These are phyloP conservation scores for Polietes domitor DNA, from an alignment of 2,888 invertebrate species.

Conservation along the genomic window DNA sequence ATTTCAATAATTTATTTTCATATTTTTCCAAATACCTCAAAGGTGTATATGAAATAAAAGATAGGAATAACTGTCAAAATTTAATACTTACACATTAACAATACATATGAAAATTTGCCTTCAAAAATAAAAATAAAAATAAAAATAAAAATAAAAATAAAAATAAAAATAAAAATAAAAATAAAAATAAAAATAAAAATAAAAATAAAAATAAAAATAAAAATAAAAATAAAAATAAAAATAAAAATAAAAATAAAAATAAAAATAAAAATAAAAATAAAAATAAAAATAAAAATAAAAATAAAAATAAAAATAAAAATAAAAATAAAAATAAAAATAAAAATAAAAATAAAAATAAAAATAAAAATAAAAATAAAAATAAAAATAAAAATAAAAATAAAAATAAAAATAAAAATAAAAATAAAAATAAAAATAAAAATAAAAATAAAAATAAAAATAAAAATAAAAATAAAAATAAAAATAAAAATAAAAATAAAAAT, in stretches of 20 bases:
- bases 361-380: background rate
- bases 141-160: background rate
- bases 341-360: background rate
- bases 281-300: constrained; percentile 13
- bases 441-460: background rate
- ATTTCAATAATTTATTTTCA: too few species aligned
- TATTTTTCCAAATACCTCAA: too few species aligned
- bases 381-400: background rate
- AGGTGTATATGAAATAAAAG: too few species aligned
- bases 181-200: constrained; percentile 32
- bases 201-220: background rate
- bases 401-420: background rate
- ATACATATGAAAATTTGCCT: too few species aligned
- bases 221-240: background rate
- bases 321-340: background rate
- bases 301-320: background rate
- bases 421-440: background rate
- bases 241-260: background rate
- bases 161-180: background rate
- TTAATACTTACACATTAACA: too few species aligned
- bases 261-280: background rate
- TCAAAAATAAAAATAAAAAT: too few species aligned
- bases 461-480: background rate
- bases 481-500: background rate
- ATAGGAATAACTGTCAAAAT: too few species aligned